These are phyloP conservation scores for Priocnemis perturbator DNA, from an alignment of 2,888 invertebrate genomes.

Conservation along the genomic window DNA sequence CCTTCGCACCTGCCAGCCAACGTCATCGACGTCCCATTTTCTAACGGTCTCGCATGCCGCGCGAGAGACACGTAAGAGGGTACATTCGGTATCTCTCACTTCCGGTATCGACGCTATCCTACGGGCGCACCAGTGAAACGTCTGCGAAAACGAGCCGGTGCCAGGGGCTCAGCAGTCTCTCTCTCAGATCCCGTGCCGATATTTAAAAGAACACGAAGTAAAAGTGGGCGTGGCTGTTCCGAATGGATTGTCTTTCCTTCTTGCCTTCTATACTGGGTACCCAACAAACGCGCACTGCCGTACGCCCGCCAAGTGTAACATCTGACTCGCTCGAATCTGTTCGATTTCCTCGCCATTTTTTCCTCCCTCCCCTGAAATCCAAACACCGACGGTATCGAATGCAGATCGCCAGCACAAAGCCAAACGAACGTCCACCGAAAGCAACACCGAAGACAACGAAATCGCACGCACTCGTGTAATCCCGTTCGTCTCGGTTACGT, in stretches of 20 bases:
- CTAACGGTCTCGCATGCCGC: too few relatives aligned
- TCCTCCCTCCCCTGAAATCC: too few relatives aligned
- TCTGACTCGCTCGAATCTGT: background rate
- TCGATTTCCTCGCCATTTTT: too few relatives aligned
- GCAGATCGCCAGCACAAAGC: too few relatives aligned
- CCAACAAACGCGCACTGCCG: slow-evolving; percentile 20
- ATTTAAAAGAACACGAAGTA: slow-evolving; percentile 66
- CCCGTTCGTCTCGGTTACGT: too few relatives aligned
- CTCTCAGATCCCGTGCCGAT: slow-evolving; percentile 59
- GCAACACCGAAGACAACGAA: too few relatives aligned
- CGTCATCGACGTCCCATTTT: background rate
- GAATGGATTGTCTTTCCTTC: slow-evolving; percentile 54
- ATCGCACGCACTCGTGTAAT: too few relatives aligned
- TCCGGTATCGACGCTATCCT: slow-evolving; percentile 41
- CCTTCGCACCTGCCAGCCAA: background rate
- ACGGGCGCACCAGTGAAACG: slow-evolving; percentile 56
- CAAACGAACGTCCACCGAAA: too few relatives aligned
- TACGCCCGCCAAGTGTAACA: background rate
- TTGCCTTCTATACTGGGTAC: slow-evolving; percentile 1
- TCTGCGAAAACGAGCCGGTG: slow-evolving; percentile 58
- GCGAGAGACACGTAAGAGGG: background rate
- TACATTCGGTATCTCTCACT: slow-evolving; percentile 20
- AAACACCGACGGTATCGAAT: too few relatives aligned
- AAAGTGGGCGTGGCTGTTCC: slow-evolving; percentile 67
- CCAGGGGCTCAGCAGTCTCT: slow-evolving; percentile 12